Evolutionary conservation across 2,888 invertebrate species (phyloP).

Genomic region (Cantharis lateralis): DNA sequence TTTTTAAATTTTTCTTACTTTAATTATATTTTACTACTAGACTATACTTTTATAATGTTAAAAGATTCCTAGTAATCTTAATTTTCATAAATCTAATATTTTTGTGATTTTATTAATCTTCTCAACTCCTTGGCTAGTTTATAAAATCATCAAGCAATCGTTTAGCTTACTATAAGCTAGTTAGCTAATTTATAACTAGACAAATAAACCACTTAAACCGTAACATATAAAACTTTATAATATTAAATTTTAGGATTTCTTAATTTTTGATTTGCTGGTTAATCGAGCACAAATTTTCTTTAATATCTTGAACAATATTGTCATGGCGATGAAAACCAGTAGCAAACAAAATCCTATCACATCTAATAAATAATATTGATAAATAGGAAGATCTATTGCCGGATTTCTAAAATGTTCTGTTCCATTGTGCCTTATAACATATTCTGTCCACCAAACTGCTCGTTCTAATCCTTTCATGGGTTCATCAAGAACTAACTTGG

Average conservation of each 20-base stretch:
- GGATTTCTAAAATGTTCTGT: neutral
- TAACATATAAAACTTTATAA: neutral
- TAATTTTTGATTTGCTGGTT: neutral
- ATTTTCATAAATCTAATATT: too few species aligned
- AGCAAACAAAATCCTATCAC: neutral
- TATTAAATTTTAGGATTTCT: neutral
- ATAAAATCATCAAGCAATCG: too few species aligned
- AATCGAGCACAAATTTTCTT: neutral
- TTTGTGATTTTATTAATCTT: too few species aligned
- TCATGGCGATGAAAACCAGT: neutral
- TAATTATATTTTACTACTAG: too few species aligned
- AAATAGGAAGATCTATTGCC: neutral
- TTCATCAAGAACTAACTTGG: conserved; percentile 36
- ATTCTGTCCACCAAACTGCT: conserved; percentile 38
- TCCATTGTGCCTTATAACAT: neutral
- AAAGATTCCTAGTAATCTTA: too few species aligned
- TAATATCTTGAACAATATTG: neutral
- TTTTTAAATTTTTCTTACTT: too few species aligned
- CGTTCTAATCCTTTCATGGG: conserved; percentile 39
- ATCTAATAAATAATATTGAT: neutral
- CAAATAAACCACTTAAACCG: too few species aligned
- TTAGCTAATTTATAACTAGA: too few species aligned
- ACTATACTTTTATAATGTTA: too few species aligned
- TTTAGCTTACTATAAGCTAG: too few species aligned
- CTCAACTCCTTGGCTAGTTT: too few species aligned